phyloP scores from a whole-genome alignment of 2,113 vertebrate species.

The Megaceryle maxima region DNA sequence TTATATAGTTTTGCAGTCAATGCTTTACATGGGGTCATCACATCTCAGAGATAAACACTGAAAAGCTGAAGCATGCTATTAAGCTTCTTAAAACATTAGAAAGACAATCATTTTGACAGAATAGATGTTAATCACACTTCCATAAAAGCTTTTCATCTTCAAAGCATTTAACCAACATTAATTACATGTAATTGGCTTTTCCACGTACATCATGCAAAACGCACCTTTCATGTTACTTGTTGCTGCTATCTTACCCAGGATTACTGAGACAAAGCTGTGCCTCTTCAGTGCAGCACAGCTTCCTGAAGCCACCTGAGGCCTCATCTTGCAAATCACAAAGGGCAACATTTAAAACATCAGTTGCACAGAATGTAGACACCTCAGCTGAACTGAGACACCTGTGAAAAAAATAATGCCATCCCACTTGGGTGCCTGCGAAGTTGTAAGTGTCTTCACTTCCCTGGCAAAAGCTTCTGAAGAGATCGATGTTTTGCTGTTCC shows the following conservation, averaged over 20 bases:
- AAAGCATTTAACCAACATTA: conserved; percentile 67
- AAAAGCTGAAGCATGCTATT: conserved; percentile 31
- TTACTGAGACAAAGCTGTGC: conserved; percentile 3
- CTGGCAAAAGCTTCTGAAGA: neutral
- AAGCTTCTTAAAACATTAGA: conserved; percentile 52
- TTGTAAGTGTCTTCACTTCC: neutral
- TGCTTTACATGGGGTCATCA: conserved; percentile 36
- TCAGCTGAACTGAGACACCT: neutral
- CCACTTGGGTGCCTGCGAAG: neutral
- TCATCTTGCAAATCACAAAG: conserved; percentile 23
- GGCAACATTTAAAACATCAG: neutral
- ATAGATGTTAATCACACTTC: conserved; percentile 60
- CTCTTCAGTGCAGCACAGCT: neutral
- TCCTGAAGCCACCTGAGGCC: neutral
- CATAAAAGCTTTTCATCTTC: conserved; percentile 59
- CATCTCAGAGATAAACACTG: conserved; percentile 22
- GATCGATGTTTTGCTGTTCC: neutral
- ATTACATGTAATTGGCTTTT: conserved; percentile 64
- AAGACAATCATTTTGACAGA: conserved; percentile 58
- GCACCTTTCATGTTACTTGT: conserved; percentile 54
- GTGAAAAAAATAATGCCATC: neutral
- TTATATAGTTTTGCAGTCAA: neutral
- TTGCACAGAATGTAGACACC: neutral
- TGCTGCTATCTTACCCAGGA: neutral
- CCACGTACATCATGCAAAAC: neutral